A percentile compares a stretch with the other conserved stretches of the same genome.
phyloP scores from a whole-genome alignment of 2,888 invertebrate species.

The Cecidostiba fungosa region DNA sequence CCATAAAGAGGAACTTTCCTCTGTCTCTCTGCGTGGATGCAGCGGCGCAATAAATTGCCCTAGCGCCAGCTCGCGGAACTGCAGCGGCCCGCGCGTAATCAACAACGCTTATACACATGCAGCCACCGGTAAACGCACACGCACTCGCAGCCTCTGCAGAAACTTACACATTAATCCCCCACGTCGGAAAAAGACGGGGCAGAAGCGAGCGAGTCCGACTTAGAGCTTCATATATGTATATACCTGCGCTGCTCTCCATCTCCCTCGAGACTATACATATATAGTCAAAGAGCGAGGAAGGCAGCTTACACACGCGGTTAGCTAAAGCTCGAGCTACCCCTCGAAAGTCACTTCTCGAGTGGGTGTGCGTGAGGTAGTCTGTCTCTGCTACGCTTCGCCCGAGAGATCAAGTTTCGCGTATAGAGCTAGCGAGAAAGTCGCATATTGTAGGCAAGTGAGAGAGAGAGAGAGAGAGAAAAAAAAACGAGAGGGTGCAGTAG shows the following conservation, averaged over 20 bases:
- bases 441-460: not conserved
- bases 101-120: conserved; percentile 17
- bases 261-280: conserved; percentile 11
- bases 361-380: not conserved
- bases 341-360: conserved; percentile 31
- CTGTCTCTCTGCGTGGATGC: conserved; percentile 34
- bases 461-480: conserved; percentile 32
- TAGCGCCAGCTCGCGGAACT: not conserved
- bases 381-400: not conserved
- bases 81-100: conserved; percentile 42
- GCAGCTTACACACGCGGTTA: conserved; percentile 78
- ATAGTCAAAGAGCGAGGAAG: conserved; percentile 35
- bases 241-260: conserved; percentile 13
- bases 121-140: not conserved
- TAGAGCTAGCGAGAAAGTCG: conserved; percentile 7
- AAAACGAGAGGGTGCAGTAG: conserved; percentile 58
- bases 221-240: not conserved
- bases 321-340: conserved; percentile 68
- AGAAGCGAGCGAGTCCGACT: not conserved
- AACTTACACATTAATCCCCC: conserved; percentile 58
- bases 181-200: conserved; percentile 27
- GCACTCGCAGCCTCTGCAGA: not conserved
- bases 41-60: conserved; percentile 60
- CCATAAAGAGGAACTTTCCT: conserved; percentile 29
- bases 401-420: conserved; percentile 17